phyloP scores from a whole-genome alignment of 2,797 vertebrate genomes.

The Sitta carolinensis region DNA sequence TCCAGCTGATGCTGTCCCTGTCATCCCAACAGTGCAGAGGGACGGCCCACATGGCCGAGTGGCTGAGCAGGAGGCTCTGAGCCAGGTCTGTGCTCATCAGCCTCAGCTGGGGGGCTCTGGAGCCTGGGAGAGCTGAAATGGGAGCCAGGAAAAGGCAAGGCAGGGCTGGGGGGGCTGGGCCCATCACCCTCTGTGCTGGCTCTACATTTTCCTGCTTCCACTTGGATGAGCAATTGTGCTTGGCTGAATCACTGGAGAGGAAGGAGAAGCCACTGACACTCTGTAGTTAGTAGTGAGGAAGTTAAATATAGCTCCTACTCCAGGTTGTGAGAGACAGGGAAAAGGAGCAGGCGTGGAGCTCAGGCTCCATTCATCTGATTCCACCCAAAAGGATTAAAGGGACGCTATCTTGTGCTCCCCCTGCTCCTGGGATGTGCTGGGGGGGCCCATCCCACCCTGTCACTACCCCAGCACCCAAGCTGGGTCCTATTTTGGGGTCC shows the following conservation, averaged over 20 bases:
- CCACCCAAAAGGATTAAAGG: background rate
- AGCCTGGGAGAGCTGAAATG: rapidly evolving
- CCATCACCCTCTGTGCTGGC: background rate
- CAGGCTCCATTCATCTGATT: background rate
- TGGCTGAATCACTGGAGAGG: background rate
- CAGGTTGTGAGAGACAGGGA: background rate
- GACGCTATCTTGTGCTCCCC: rapidly evolving
- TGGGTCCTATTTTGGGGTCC: rapidly evolving
- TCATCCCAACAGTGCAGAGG: background rate
- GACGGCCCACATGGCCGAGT: background rate
- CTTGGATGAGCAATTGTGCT: background rate
- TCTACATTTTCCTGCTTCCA: background rate
- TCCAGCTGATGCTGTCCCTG: background rate
- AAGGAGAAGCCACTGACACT: constrained; percentile 28
- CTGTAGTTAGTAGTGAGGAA: constrained; percentile 8
- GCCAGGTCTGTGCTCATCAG: background rate
- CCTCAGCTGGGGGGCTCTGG: background rate
- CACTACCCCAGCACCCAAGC: background rate
- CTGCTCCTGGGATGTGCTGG: rapidly evolving
- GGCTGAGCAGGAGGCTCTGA: background rate
- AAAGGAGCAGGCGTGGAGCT: background rate
- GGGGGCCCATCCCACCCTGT: background rate
- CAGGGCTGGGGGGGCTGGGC: background rate
- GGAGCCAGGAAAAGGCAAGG: background rate
- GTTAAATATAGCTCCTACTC: constrained; percentile 34